Percentiles rank a stretch among this genome's conserved stretches.
These are phyloP conservation scores for Gasterosteus aculeatus DNA, from an alignment of 2,113 vertebrate species.

Conservation along the genomic window DNA sequence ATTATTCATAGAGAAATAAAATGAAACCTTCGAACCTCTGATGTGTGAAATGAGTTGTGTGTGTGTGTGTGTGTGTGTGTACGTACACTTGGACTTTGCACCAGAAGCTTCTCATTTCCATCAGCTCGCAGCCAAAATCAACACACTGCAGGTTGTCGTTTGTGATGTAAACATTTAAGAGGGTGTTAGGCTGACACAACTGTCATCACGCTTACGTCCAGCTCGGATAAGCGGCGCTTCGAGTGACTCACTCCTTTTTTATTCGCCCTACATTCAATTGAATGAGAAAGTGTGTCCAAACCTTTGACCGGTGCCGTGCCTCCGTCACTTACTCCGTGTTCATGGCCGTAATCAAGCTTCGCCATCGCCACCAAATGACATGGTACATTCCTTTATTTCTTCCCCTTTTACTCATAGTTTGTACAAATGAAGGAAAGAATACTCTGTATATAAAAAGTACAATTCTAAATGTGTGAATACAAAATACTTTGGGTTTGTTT, in stretches of 20 bases:
- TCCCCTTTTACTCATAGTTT: conserved; percentile 62
- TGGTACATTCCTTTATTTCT: conserved; percentile 78
- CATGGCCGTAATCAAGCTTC: conserved; percentile 5
- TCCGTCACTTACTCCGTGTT: conserved; percentile 45
- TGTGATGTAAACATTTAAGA: conserved; percentile 40
- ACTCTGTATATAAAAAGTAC: conserved; percentile 78
- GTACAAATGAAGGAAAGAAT: conserved; percentile 77
- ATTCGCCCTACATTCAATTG: conserved; percentile 26
- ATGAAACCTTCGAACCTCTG: background rate
- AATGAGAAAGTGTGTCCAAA: no score
- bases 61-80: conserved; percentile 8
- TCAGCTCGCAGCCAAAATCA: conserved; percentile 36
- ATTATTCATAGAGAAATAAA: conserved; percentile 19
- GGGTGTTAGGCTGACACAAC: conserved; percentile 36
- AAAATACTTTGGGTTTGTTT: conserved; percentile 67
- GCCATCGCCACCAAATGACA: conserved; percentile 48
- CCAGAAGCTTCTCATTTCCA: conserved; percentile 26
- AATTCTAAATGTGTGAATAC: conserved; percentile 66
- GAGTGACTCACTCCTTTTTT: conserved; percentile 64
- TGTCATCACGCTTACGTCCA: conserved; percentile 56
- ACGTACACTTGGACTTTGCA: conserved; percentile 46
- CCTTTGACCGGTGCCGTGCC: conserved; percentile 33
- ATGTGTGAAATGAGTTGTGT: background rate
- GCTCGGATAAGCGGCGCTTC: conserved; percentile 62
- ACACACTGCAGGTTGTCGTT: conserved; percentile 38